phyloP scores from a whole-genome alignment of 1,140 invertebrate species.

The Aphis craccivora region DNA sequence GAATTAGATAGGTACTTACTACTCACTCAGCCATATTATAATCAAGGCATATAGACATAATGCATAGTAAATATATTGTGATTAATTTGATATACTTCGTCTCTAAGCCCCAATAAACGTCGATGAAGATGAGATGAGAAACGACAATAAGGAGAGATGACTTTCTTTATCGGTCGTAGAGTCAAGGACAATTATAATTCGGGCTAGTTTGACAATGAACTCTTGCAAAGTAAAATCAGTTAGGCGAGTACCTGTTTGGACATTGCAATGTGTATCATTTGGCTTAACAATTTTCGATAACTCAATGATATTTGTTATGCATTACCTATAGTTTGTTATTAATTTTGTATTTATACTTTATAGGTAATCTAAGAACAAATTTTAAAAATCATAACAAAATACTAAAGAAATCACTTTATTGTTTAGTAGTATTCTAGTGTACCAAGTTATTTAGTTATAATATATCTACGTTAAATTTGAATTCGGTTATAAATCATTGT shows the following conservation, averaged over 20 bases:
- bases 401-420: background rate
- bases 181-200: conserved; percentile 7
- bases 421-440: too few species aligned
- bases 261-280: background rate
- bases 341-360: background rate
- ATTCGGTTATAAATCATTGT: too few species aligned
- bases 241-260: background rate
- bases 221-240: background rate
- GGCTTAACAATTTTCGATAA: background rate
- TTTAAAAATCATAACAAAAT: background rate
- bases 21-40: background rate
- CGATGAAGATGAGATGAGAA: background rate
- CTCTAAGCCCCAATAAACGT: background rate
- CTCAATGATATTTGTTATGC: background rate
- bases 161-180: background rate
- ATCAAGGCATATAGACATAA: background rate
- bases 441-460: too few species aligned
- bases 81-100: background rate
- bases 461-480: too few species aligned
- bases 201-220: background rate
- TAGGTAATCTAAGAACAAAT: background rate
- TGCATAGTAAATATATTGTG: background rate
- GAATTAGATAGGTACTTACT: background rate
- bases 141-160: background rate
- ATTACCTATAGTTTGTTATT: background rate